These are phyloP conservation scores for Caenorhabditis briggsae DNA, from an alignment of 1,140 invertebrate genomes.

Conservation along the genomic window DNA sequence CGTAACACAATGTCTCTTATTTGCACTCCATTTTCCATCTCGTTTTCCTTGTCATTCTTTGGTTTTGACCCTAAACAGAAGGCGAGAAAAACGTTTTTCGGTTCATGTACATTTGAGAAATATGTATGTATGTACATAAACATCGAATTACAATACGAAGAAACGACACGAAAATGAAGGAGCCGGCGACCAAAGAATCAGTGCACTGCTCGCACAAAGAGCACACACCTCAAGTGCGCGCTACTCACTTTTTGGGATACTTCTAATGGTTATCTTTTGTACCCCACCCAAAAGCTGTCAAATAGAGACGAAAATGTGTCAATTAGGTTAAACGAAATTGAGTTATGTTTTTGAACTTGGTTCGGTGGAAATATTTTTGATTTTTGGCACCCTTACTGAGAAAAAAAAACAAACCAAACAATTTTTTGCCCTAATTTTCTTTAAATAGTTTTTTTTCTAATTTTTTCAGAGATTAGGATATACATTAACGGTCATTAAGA, in stretches of 20 bases:
- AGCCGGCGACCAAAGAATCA: conserved; percentile 44
- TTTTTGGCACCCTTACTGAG: no score
- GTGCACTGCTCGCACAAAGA: conserved; percentile 1
- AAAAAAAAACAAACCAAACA: no score
- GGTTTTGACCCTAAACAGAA: not conserved
- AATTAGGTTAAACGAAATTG: no score
- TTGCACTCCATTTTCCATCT: conserved; percentile 16
- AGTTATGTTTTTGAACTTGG: no score
- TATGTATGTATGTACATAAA: conserved; percentile 21
- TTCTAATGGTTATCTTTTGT: conserved; percentile 33
- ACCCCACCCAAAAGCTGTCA: not conserved
- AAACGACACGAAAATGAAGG: conserved; percentile 8
- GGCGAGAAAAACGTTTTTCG: not conserved
- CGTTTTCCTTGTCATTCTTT: not conserved
- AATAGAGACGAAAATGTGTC: no score
- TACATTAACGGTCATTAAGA: no score
- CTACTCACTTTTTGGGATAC: not conserved
- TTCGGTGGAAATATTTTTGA: no score
- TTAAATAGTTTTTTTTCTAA: no score
- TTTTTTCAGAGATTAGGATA: no score
- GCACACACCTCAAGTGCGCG: conserved; percentile 25
- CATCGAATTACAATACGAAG: conserved; percentile 41
- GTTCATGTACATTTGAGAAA: not conserved
- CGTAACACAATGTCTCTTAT: not conserved
- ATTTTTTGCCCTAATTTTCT: no score